These are phyloP conservation scores for Girardinus metallicus DNA, from an alignment of 2,797 vertebrate genomes.

Conservation along the genomic window DNA sequence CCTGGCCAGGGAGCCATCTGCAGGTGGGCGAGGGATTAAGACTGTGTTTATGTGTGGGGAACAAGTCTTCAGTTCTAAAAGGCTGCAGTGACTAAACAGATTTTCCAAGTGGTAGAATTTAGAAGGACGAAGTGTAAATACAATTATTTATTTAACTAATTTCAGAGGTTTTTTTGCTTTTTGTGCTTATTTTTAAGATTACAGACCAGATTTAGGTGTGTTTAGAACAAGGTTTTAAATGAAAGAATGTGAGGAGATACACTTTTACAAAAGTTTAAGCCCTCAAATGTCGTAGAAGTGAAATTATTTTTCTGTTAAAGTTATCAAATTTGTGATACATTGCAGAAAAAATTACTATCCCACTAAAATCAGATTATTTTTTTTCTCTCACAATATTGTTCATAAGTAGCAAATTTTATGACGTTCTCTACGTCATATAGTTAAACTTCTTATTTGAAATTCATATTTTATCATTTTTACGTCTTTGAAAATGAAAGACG, in stretches of 20 bases:
- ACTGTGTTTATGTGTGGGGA: constrained; percentile 9
- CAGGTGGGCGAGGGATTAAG: constrained; percentile 82
- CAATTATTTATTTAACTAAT: neutral
- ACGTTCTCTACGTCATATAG: neutral
- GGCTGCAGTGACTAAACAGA: constrained; percentile 17
- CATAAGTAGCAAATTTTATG: neutral
- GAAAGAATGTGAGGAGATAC: too few relatives aligned
- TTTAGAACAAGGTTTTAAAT: neutral
- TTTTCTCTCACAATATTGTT: neutral
- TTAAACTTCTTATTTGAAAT: neutral
- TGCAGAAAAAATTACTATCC: neutral
- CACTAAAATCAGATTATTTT: too few relatives aligned
- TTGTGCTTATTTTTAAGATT: neutral
- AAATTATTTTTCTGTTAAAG: neutral
- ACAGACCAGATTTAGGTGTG: neutral
- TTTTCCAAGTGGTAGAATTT: constrained; percentile 11
- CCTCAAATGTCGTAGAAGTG: neutral
- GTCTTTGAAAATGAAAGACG: too few relatives aligned
- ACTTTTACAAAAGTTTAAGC: neutral
- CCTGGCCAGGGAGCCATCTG: constrained; percentile 96
- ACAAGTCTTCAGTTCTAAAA: constrained; percentile 23
- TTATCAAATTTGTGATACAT: neutral
- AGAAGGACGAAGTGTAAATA: neutral
- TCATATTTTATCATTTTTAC: neutral
- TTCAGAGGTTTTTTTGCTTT: neutral